Evolutionary conservation across 2,888 invertebrate genomes (phyloP), one percentile per base, ranked within the genome.

Genomic region (Melieria omissa): DNA sequence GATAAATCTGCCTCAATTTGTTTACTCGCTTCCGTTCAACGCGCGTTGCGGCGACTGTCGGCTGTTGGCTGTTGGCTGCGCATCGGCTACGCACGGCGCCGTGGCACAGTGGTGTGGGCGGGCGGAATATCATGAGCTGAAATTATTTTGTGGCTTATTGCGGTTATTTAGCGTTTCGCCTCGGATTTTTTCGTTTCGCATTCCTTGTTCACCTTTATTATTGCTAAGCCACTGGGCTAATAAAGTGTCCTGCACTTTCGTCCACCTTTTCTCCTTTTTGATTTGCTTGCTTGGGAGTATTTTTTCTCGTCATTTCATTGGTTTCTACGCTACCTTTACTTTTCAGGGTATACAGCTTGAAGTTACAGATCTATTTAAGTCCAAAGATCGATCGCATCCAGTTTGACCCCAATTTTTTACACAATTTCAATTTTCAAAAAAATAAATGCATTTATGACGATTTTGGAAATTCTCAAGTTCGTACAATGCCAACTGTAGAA

Each of bases 1-100:
- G 85, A 84, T 84, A 85, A 85, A 84, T 84, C 84, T 83, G 79
- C 80, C 80, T 82, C 83, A 85, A 84, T 85, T 76, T 76, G 72
- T 75, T 76, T 75, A 68, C 70, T 66, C 70, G 54, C 64, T 73
- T 67, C 60, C 73, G 52, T 62, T 72, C 29, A 29, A 73, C 54
- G 29, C 29, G 29, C 29, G 67, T 49, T 44, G 60, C 47, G 58
- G 41, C 46, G 10, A 6, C 44, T 41, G 41, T 62, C n/a, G 46
- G 8, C 60, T 67, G 42, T 16, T 45, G 16, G 58, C 29, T 44
- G 42, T 42, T 58, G 16, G 64, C 47, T 46, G 12, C 47, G 58
- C 42, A 47, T 9, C 46, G 47, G 4, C 46, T 66, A 58, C 5
- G 29, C 57, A 74, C 72, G 74, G 71, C 72, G 16, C 41, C 45